Evolutionary conservation across 2,113 vertebrate genomes (phyloP).

Genomic region (Noctilio leporinus): DNA sequence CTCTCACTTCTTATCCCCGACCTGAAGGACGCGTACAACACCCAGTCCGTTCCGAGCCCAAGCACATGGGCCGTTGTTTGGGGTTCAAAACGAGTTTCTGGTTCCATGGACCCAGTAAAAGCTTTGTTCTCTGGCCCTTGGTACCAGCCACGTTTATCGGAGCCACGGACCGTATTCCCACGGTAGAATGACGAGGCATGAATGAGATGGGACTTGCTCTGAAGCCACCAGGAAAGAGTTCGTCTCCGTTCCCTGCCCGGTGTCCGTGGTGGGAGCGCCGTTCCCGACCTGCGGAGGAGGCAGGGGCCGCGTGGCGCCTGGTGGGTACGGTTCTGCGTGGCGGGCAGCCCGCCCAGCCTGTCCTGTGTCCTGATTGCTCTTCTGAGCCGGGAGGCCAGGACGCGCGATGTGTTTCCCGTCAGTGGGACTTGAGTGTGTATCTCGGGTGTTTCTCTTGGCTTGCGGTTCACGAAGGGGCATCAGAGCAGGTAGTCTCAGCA

Average conservation of each 20-base stretch:
- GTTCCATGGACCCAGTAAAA: neutral
- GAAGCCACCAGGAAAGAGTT: neutral
- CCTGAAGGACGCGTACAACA: neutral
- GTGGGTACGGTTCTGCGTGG: no score
- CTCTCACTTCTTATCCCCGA: neutral
- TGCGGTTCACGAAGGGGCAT: neutral
- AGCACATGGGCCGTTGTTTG: neutral
- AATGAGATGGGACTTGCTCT: neutral
- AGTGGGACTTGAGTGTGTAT: neutral
- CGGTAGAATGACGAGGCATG: neutral
- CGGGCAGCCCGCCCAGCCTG: no score
- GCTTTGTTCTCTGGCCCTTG: fast-evolving
- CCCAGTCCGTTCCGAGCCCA: neutral
- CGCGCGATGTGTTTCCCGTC: no score
- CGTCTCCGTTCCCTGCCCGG: neutral
- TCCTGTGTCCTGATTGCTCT: neutral
- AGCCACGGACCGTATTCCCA: neutral
- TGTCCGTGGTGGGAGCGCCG: neutral
- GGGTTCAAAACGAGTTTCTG: constrained; percentile 4
- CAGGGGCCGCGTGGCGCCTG: neutral
- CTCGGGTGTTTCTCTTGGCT: neutral
- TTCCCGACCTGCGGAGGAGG: neutral
- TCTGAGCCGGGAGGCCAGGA: neutral
- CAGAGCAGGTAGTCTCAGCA: neutral
- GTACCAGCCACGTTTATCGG: neutral